A percentile compares a stretch with the other conserved stretches of the same genome.
phyloP scores from a whole-genome alignment of 2,888 invertebrate species.

The Lasius platythorax region DNA sequence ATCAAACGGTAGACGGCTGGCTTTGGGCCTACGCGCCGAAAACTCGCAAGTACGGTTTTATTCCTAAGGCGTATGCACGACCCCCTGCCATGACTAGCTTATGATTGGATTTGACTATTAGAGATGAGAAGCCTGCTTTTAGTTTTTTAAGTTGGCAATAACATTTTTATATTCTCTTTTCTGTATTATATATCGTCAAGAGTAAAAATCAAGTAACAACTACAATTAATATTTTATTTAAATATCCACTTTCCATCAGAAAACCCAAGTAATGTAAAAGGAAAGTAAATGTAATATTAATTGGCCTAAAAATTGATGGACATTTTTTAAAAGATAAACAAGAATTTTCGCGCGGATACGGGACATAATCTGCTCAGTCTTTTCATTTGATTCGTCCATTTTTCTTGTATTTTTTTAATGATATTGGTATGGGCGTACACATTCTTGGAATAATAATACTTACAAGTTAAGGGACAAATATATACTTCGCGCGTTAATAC shows the following conservation, averaged over 20 bases:
- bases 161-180: constrained; percentile 1
- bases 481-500: background rate
- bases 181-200: background rate
- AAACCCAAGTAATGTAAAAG: background rate
- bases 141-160: constrained; percentile 19
- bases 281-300: background rate
- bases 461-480: background rate
- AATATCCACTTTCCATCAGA: background rate
- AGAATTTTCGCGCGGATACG: background rate
- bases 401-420: background rate
- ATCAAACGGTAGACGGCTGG: constrained; percentile 98
- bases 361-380: background rate
- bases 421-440: background rate
- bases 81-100: constrained; percentile 97
- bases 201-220: background rate
- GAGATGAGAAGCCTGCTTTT: background rate
- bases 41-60: constrained; percentile 96
- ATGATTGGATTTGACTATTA: constrained; percentile 82
- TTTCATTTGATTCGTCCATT: background rate
- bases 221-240: constrained; percentile 34
- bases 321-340: constrained; percentile 24
- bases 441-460: background rate
- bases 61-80: constrained; percentile 97
- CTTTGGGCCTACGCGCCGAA: constrained; percentile 98
- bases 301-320: background rate